A percentile compares a stretch with the other conserved stretches of the same genome.
These are phyloP conservation scores for Limulus polyphemus DNA, from an alignment of 2,888 invertebrate genomes.

Conservation along the genomic window DNA sequence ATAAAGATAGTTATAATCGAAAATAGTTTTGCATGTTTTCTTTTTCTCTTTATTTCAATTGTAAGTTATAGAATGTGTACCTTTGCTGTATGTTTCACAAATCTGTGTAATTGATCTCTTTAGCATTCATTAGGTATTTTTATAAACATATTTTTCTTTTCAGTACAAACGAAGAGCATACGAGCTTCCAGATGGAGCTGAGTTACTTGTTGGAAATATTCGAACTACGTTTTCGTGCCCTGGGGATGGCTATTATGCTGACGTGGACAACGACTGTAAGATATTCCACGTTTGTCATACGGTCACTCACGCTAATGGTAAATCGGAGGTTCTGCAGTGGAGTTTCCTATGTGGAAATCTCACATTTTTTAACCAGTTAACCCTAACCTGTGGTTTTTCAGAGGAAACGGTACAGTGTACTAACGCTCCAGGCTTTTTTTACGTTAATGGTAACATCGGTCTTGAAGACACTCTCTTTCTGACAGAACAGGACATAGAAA, in stretches of 20 bases:
- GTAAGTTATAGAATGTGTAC: no score
- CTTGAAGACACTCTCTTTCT: slow-evolving; percentile 15
- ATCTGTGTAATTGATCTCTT: no score
- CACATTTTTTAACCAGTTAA: slow-evolving; percentile 22
- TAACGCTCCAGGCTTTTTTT: slow-evolving; percentile 20
- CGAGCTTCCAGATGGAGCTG: slow-evolving; percentile 19
- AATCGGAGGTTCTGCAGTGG: slow-evolving; percentile 14
- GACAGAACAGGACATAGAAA: slow-evolving; percentile 17
- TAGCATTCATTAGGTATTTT: not conserved
- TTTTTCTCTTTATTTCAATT: no score
- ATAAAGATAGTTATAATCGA: no score
- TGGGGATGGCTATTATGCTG: slow-evolving; percentile 21
- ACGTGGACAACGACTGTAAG: slow-evolving; percentile 24
- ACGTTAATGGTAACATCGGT: slow-evolving; percentile 22
- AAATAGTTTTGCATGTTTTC: no score
- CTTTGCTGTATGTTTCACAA: no score
- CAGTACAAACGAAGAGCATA: slow-evolving; percentile 19
- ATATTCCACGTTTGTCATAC: slow-evolving; percentile 24
- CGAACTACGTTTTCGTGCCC: slow-evolving; percentile 19
- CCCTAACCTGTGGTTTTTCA: slow-evolving; percentile 18
- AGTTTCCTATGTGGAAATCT: slow-evolving; percentile 24
- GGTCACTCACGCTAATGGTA: slow-evolving; percentile 10
- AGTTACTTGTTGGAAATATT: slow-evolving; percentile 16
- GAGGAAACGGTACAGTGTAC: slow-evolving; percentile 21
- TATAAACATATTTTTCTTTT: not conserved